Percentiles rank a stretch among this genome's conserved stretches.
Conservation (phyloP, 2,797 vertebrate genomes). For the Hirundo rustica region DNA sequence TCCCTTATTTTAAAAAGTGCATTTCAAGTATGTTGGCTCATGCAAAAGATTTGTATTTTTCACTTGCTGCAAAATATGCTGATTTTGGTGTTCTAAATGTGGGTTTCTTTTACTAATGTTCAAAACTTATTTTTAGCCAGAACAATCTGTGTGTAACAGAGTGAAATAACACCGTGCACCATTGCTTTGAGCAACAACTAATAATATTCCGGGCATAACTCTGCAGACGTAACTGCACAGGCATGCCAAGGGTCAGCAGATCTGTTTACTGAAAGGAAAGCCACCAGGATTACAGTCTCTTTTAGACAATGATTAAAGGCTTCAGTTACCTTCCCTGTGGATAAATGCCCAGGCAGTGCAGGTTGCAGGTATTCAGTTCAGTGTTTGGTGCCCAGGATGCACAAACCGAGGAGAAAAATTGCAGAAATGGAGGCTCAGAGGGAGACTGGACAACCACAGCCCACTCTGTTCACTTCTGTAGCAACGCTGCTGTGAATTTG, state of each 20-base stretch:
- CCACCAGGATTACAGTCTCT: constrained; percentile 29
- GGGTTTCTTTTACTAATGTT: constrained; percentile 14
- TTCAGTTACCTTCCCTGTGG: neutral
- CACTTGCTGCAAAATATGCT: neutral
- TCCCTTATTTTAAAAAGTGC: neutral
- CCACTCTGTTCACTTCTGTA: neutral
- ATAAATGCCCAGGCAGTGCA: neutral
- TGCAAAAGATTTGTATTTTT: neutral
- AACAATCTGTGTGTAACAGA: constrained; percentile 29
- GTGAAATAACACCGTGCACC: constrained; percentile 21
- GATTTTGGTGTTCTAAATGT: neutral
- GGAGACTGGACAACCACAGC: neutral
- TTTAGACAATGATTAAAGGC: constrained; percentile 19
- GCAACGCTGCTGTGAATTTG: fast-evolving
- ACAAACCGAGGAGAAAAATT: neutral
- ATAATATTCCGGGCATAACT: constrained; percentile 55
- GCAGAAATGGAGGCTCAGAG: neutral
- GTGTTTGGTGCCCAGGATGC: fast-evolving
- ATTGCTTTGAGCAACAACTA: constrained; percentile 51
- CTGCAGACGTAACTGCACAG: constrained; percentile 39
- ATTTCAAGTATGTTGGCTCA: neutral
- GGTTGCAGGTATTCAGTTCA: neutral
- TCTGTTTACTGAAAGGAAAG: constrained; percentile 54
- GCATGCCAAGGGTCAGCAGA: constrained; percentile 66
- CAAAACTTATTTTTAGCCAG: constrained; percentile 29